phyloP scores from a whole-genome alignment of 1,140 invertebrate species.

The Psix sp. region DNA sequence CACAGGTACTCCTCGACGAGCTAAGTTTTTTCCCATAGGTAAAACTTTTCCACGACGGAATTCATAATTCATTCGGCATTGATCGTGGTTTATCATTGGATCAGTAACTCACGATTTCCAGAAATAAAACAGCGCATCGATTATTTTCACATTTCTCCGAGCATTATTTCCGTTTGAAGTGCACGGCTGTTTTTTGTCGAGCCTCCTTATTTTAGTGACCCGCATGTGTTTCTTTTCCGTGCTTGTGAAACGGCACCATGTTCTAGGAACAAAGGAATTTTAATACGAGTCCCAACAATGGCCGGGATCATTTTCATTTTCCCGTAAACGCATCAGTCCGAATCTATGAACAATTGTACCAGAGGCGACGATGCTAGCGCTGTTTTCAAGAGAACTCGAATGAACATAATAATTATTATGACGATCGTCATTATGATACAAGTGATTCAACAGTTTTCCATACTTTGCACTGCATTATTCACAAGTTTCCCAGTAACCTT shows the following conservation, averaged over 20 bases:
- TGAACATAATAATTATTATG: too few relatives aligned
- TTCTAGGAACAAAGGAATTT: slow-evolving; percentile 32
- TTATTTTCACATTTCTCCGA: slow-evolving; percentile 15
- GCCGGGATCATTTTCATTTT: slow-evolving; percentile 15
- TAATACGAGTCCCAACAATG: slow-evolving; percentile 16
- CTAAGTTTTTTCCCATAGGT: too few relatives aligned
- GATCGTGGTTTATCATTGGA: slow-evolving; percentile 11
- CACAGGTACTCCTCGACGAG: too few relatives aligned
- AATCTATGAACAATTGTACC: too few relatives aligned
- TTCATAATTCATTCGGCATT: slow-evolving; percentile 5
- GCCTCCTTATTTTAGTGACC: slow-evolving; percentile 23
- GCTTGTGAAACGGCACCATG: background rate
- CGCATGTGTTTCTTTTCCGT: slow-evolving; percentile 31
- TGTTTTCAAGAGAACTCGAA: too few relatives aligned
- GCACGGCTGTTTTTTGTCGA: background rate
- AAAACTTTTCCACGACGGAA: too few relatives aligned
- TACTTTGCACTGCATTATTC: slow-evolving; percentile 2
- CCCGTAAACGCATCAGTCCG: background rate
- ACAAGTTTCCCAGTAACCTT: slow-evolving; percentile 7
- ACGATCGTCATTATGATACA: too few relatives aligned
- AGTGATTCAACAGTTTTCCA: slow-evolving; percentile 13
- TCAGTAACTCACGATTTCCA: slow-evolving; percentile 20
- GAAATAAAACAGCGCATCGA: slow-evolving; percentile 26
- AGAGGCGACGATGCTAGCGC: too few relatives aligned
- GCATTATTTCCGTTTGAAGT: slow-evolving; percentile 3